Conservation (phyloP, 2,888 invertebrate genomes). For the Pollenia griseotomentosa region DNA sequence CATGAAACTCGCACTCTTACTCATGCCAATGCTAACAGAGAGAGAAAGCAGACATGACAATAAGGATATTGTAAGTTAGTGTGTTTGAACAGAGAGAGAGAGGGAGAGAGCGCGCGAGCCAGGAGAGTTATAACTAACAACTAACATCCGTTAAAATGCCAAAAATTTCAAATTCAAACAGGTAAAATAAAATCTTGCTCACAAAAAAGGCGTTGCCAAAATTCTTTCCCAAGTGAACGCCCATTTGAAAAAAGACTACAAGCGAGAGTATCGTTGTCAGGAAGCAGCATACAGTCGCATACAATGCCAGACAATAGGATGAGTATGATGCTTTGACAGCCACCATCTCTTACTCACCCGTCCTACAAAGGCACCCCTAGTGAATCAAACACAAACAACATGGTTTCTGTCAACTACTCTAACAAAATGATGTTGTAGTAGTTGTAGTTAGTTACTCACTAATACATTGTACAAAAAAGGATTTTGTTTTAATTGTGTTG, state of each 20-base stretch:
- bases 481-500: conserved; percentile 62
- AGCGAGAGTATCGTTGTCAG: not conserved
- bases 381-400: conserved; percentile 62
- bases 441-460: conserved; percentile 44
- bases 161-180: conserved; percentile 58
- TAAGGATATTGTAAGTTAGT: not conserved
- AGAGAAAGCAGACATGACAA: conserved; percentile 17
- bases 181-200: conserved; percentile 57
- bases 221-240: conserved; percentile 41
- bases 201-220: conserved; percentile 69
- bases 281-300: not conserved
- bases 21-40: conserved; percentile 3
- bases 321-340: conserved; percentile 59
- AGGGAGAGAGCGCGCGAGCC: not conserved
- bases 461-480: conserved; percentile 24
- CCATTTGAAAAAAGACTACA: conserved; percentile 33
- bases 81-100: conserved; percentile 13
- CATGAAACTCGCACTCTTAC: conserved; percentile 32
- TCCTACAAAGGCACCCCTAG: conserved; percentile 47
- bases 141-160: conserved; percentile 55
- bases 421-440: not conserved
- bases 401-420: conserved; percentile 63
- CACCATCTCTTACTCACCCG: conserved; percentile 45
- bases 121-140: conserved; percentile 29
- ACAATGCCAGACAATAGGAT: conserved; percentile 19